phyloP scores from a whole-genome alignment of 1,140 invertebrate genomes.

The Drosophila eugracilis region DNA sequence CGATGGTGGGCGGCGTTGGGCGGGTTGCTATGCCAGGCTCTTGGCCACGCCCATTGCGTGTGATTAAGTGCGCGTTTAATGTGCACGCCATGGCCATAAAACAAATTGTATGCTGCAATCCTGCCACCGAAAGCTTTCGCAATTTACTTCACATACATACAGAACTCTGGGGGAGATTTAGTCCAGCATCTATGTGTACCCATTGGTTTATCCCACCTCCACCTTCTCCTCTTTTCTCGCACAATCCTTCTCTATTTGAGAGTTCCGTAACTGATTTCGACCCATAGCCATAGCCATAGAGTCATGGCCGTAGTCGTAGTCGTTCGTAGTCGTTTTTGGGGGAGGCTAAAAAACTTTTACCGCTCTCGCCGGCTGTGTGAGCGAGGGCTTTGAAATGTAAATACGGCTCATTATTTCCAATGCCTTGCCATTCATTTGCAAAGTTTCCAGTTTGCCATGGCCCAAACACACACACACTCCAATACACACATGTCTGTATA shows the following conservation, averaged over 20 bases:
- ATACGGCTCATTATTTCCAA: slow-evolving; percentile 82
- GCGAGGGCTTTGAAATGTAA: slow-evolving; percentile 78
- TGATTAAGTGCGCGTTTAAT: slow-evolving; percentile 82
- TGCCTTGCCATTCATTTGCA: slow-evolving; percentile 75
- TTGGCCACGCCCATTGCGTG: slow-evolving; percentile 66
- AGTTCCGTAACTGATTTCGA: slow-evolving; percentile 32
- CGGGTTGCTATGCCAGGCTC: slow-evolving; percentile 41
- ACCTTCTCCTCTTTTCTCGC: background rate
- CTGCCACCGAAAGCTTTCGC: slow-evolving; percentile 46
- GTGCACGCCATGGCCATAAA: slow-evolving; percentile 75
- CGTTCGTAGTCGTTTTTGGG: too few species aligned
- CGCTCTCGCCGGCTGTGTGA: slow-evolving; percentile 31
- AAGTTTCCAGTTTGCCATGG: slow-evolving; percentile 53
- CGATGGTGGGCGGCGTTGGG: slow-evolving; percentile 6
- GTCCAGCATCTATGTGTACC: background rate
- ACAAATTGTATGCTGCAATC: slow-evolving; percentile 81
- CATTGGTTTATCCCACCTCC: background rate
- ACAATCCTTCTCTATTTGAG: slow-evolving; percentile 28
- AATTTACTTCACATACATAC: slow-evolving; percentile 41
- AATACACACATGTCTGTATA: too few species aligned
- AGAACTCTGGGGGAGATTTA: slow-evolving; percentile 3
- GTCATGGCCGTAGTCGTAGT: too few species aligned
- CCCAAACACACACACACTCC: background rate
- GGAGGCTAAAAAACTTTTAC: slow-evolving; percentile 9
- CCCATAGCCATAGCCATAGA: too few species aligned